These are phyloP conservation scores for Trematomus bernacchii DNA, from an alignment of 2,797 vertebrate genomes.

Conservation along the genomic window DNA sequence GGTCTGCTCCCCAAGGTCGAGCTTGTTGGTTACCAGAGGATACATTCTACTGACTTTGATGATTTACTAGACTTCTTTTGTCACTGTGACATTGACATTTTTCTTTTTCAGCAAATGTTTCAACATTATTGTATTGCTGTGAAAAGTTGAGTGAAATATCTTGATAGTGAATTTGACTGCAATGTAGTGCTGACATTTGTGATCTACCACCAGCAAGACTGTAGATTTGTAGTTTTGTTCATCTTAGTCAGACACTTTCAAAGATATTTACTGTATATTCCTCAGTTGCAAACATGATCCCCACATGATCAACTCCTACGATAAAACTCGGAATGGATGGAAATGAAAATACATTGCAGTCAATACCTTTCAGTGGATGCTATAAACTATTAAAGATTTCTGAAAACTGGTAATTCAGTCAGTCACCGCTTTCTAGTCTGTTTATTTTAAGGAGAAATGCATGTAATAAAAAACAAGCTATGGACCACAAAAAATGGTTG, in stretches of 20 bases:
- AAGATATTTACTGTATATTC: neutral
- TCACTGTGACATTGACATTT: neutral
- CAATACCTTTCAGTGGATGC: neutral
- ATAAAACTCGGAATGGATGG: neutral
- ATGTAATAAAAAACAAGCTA: neutral
- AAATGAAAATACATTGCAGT: neutral
- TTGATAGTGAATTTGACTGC: too few relatives aligned
- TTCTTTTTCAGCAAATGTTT: neutral
- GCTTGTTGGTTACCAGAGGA: neutral
- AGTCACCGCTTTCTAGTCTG: neutral
- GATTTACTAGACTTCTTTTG: too few relatives aligned
- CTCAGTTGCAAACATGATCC: neutral
- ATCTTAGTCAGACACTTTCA: neutral
- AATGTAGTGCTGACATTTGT: neutral
- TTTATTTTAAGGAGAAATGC: neutral
- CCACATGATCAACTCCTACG: neutral
- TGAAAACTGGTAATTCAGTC: neutral
- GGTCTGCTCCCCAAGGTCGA: too few relatives aligned
- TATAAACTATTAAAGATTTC: neutral
- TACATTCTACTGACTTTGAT: too few relatives aligned
- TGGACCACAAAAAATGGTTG: too few relatives aligned
- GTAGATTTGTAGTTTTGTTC: neutral
- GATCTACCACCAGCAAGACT: neutral
- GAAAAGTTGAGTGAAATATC: too few relatives aligned
- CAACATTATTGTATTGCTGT: neutral